phyloP scores from a whole-genome alignment of 2,797 vertebrate genomes.

The Alauda arvensis region DNA sequence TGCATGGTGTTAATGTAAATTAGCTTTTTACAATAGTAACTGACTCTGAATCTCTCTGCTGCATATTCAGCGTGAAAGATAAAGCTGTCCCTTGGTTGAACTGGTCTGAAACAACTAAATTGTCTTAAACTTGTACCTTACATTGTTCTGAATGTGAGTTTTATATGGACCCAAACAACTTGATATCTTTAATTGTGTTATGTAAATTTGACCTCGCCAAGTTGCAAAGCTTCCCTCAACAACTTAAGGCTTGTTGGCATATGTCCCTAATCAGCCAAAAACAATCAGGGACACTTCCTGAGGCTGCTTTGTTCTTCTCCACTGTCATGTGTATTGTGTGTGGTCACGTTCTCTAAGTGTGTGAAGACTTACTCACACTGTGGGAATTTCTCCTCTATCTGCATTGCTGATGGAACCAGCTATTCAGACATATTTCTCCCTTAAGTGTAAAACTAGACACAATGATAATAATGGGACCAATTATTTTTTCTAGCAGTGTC shows the following conservation, averaged over 20 bases:
- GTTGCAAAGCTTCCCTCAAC: constrained; percentile 17
- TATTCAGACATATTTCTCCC: constrained; percentile 45
- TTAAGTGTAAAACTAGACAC: constrained; percentile 44
- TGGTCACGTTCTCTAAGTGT: constrained; percentile 43
- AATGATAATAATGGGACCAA: constrained; percentile 30
- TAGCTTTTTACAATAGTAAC: neutral
- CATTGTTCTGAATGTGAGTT: neutral
- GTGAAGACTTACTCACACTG: constrained; percentile 17
- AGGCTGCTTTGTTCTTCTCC: constrained; percentile 34
- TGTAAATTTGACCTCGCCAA: constrained; percentile 22
- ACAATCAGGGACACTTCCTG: constrained; percentile 46
- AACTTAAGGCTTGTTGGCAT: constrained; percentile 32
- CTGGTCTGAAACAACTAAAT: neutral
- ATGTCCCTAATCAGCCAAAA: constrained; percentile 41
- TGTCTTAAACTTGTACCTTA: neutral
- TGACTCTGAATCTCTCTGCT: neutral
- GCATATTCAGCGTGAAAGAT: neutral
- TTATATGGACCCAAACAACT: neutral
- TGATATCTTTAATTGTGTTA: neutral
- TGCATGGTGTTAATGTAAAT: neutral
- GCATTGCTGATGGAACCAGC: constrained; percentile 39
- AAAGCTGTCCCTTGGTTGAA: constrained; percentile 14
- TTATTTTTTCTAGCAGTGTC: constrained; percentile 39
- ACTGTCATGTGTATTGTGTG: constrained; percentile 34
- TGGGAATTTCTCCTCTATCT: constrained; percentile 47